phyloP scores from a whole-genome alignment of 2,888 invertebrate genomes.

The Agrotis segetum region DNA sequence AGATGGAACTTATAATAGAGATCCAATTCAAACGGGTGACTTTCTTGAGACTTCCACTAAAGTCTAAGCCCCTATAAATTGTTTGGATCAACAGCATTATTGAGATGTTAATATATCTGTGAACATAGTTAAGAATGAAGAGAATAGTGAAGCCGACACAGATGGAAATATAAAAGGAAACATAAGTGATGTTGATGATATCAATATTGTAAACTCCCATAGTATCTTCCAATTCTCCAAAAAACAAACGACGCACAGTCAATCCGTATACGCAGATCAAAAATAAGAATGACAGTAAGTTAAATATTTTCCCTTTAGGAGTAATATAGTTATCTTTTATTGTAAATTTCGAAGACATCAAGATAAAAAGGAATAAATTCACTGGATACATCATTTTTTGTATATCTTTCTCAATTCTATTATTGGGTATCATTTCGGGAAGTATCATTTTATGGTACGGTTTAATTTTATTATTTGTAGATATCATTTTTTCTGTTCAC shows the following conservation, averaged over 20 bases:
- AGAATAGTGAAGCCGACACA: conserved; percentile 26
- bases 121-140: conserved; percentile 23
- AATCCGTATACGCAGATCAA: not conserved
- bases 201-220: conserved; percentile 1
- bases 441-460: not conserved
- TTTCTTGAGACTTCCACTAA: conserved; percentile 7
- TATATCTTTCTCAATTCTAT: conserved; percentile 48
- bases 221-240: not conserved
- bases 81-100: conserved; percentile 37
- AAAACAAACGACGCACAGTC: conserved; percentile 15
- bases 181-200: not conserved
- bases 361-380: conserved; percentile 39
- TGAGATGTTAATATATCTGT: conserved; percentile 30
- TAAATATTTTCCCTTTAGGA: conserved; percentile 22
- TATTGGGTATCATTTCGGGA: conserved; percentile 38
- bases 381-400: conserved; percentile 47
- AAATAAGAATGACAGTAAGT: not conserved
- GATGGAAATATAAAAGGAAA: conserved; percentile 6
- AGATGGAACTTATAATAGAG: conserved; percentile 7
- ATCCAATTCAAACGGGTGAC: conserved; percentile 36
- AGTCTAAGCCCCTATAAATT: conserved; percentile 20
- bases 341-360: conserved; percentile 47
- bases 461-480: conserved; percentile 1
- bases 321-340: conserved; percentile 46
- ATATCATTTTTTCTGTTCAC: conserved; percentile 10